These are phyloP conservation scores for Petrophora chlorosata DNA, from an alignment of 2,888 invertebrate genomes.

Conservation along the genomic window DNA sequence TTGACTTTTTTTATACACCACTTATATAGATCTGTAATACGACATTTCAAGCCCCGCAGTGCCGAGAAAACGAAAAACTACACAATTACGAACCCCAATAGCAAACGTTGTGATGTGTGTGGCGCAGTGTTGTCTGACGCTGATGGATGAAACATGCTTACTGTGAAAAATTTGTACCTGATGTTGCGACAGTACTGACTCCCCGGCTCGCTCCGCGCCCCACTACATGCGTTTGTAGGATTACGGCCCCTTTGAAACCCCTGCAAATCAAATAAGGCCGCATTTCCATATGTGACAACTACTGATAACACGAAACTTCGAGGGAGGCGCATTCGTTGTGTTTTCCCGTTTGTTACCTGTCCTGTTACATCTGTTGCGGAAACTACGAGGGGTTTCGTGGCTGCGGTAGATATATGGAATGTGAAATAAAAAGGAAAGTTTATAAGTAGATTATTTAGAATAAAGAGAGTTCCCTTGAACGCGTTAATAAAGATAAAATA, in stretches of 20 bases:
- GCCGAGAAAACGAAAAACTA: neutral
- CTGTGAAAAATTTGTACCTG: constrained; percentile 33
- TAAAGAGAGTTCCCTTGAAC: too few species aligned
- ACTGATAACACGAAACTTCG: constrained; percentile 34
- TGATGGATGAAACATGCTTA: constrained; percentile 39
- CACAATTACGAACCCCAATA: constrained; percentile 29
- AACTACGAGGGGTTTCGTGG: constrained; percentile 2
- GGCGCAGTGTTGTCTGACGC: constrained; percentile 19
- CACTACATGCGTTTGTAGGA: constrained; percentile 44
- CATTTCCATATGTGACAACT: constrained; percentile 35
- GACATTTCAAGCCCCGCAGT: neutral
- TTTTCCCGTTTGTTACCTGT: constrained; percentile 16
- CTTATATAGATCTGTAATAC: neutral
- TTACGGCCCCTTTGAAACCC: constrained; percentile 39
- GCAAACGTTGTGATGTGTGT: constrained; percentile 19
- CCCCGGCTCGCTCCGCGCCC: constrained; percentile 20
- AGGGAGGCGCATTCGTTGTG: constrained; percentile 13
- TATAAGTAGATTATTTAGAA: too few species aligned
- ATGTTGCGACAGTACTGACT: constrained; percentile 31
- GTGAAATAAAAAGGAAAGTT: neutral
- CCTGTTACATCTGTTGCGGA: constrained; percentile 10
- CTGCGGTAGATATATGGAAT: neutral
- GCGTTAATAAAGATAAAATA: too few species aligned
- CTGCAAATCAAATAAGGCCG: constrained; percentile 43
- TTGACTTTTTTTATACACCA: too few species aligned